Base-by-base conservation (phyloP, 1,140 invertebrate species). In the Caenorhabditis remanei region DNA sequence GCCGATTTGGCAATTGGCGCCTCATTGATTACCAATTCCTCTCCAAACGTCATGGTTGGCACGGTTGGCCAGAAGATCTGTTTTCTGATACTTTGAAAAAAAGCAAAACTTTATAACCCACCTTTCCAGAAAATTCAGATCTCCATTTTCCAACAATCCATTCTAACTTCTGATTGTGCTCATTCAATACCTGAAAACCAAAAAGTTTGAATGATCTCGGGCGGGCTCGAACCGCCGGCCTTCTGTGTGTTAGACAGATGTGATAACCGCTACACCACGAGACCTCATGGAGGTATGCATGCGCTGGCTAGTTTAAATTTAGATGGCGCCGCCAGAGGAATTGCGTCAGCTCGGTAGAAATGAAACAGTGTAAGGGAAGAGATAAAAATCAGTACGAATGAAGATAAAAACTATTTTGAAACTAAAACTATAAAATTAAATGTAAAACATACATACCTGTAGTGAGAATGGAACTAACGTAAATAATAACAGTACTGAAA, bases 21-120 rank as follows among this genome's bases (percentile, higher is more conserved):
- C 82, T 92, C 91, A 40, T 86, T 65, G 65, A 92, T 92, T 48
- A 90, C 58, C 55, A 92, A 85, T 87, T 92, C 91, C 55, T 93
- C 92, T 50, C 91, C 91, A 83, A 89, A 92, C n/a, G 92, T 92
- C 91, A 92, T 92, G 21, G 91, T 92, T n/a, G 91, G 91, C 21
- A 92, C 91, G 14, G 92, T 92, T 6, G 91, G 91, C 91, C 91
- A 92, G 65, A 92, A 89, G n/a, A n/a, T n/a, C n/a, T n/a, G n/a
- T n/a, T 53, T 93, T 79, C 86, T 87, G 58, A 40, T 32, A 32
- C 32, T 32, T 32, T 0, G 32, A 2, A 32, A 84, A 24, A 82
- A 50, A 50, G 4, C 8, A 53, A 21, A 46, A 48, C 5, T 8
- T 40, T 65, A 9, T 24, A 0, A 46, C 46, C 0, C 2, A 86